Evolutionary conservation across 2,797 vertebrate species (phyloP).

Genomic region (Lycodopsis pacificus): DNA sequence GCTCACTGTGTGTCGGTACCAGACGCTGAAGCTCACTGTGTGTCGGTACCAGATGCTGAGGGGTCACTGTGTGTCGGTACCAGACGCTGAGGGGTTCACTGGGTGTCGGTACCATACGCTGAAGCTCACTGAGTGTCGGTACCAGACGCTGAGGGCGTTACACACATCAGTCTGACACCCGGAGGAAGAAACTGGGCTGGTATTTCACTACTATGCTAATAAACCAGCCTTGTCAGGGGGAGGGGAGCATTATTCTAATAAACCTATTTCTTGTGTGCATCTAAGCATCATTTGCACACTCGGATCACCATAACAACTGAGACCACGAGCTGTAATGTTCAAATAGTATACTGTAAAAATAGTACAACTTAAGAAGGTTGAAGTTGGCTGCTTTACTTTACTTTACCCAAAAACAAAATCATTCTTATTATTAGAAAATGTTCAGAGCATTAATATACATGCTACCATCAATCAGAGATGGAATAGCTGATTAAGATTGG

Average conservation of each 20-base stretch:
- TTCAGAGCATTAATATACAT: background rate
- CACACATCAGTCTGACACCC: background rate
- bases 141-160: background rate
- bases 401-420: no score
- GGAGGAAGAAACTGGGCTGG: background rate
- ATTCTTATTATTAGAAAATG: background rate
- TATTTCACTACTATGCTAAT: background rate
- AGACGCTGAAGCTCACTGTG: background rate
- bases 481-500: background rate
- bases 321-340: background rate
- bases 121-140: background rate
- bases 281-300: no score
- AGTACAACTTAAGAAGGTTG: no score
- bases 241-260: no score
- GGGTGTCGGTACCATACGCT: background rate
- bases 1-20: no score
- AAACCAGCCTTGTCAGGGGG: background rate
- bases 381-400: background rate
- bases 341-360: background rate
- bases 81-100: background rate
- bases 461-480: background rate
- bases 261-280: no score
- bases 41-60: background rate
- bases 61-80: no score
- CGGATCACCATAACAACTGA: background rate